These are phyloP conservation scores for Vireo griseus DNA, from an alignment of 2,797 vertebrate species.

Conservation along the genomic window DNA sequence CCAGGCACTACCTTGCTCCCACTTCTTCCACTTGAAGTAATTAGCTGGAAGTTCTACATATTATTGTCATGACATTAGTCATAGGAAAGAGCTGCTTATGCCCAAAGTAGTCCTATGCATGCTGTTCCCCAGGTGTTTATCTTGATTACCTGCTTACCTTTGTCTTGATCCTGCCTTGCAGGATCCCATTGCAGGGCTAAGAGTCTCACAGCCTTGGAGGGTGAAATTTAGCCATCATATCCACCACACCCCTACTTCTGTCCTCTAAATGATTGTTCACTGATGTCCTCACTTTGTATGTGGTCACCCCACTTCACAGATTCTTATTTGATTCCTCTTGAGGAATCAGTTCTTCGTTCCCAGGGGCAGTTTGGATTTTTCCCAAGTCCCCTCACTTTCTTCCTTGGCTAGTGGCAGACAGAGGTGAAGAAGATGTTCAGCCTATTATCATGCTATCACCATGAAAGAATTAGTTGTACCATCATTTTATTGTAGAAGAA, in stretches of 20 bases:
- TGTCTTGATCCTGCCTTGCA: not conserved
- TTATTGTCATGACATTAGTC: not conserved
- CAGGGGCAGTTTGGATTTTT: not conserved
- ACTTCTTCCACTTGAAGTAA: slow-evolving; percentile 97
- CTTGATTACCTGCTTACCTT: not conserved
- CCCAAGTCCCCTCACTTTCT: rapidly evolving
- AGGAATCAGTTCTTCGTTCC: not conserved
- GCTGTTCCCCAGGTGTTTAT: not conserved
- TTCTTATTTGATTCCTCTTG: no score
- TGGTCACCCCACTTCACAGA: not conserved
- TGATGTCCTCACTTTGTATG: rapidly evolving
- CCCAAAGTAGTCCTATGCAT: not conserved
- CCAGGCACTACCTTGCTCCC: slow-evolving; percentile 96
- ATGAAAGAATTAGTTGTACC: not conserved
- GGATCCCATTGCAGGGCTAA: not conserved
- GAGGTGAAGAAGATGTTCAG: not conserved
- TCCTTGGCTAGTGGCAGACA: no score
- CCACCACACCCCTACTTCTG: not conserved
- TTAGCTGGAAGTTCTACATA: slow-evolving; percentile 9
- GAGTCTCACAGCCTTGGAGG: not conserved
- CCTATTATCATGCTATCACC: rapidly evolving
- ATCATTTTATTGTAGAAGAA: not conserved
- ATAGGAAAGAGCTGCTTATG: not conserved
- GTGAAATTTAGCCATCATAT: not conserved
- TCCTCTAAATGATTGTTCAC: not conserved